phyloP scores from a whole-genome alignment of 2,888 invertebrate genomes.

The Rhopalosiphum nymphaeae region DNA sequence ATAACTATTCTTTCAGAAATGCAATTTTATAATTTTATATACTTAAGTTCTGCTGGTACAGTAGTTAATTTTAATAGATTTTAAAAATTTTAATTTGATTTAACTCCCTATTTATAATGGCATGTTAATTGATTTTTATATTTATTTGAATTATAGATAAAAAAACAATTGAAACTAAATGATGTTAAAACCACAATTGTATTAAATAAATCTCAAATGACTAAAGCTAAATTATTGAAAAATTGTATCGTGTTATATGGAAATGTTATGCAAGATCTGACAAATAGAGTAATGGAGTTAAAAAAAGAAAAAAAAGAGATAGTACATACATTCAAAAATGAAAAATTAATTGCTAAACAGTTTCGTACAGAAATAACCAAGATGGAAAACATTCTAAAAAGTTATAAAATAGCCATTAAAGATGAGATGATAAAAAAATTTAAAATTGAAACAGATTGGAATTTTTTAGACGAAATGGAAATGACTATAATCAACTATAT shows the following conservation, averaged over 20 bases:
- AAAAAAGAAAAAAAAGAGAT: slow-evolving; percentile 43
- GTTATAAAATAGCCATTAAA: slow-evolving; percentile 74
- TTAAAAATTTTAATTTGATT: neutral
- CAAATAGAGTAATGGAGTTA: slow-evolving; percentile 20
- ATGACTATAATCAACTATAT: slow-evolving; percentile 74
- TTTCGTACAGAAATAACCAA: slow-evolving; percentile 79
- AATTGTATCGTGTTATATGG: slow-evolving; percentile 19
- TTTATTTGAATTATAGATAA: slow-evolving; percentile 72
- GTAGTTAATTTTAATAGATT: neutral
- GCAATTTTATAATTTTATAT: neutral
- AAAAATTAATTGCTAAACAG: slow-evolving; percentile 78
- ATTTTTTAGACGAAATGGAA: slow-evolving; percentile 73
- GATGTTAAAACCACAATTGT: slow-evolving; percentile 80
- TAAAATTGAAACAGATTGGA: slow-evolving; percentile 72
- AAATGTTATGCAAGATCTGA: slow-evolving; percentile 57
- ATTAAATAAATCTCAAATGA: slow-evolving; percentile 77
- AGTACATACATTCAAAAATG: slow-evolving; percentile 72
- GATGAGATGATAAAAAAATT: slow-evolving; percentile 75
- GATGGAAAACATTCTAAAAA: slow-evolving; percentile 76
- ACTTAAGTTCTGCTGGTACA: neutral
- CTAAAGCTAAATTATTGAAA: slow-evolving; percentile 68
- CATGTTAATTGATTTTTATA: neutral
- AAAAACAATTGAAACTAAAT: slow-evolving; percentile 84
- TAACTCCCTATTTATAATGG: neutral
- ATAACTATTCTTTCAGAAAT: neutral